Percentiles rank a stretch among this genome's conserved stretches.
Conservation (phyloP, 2,113 vertebrate species). For the Lophochroa leadbeateri region DNA sequence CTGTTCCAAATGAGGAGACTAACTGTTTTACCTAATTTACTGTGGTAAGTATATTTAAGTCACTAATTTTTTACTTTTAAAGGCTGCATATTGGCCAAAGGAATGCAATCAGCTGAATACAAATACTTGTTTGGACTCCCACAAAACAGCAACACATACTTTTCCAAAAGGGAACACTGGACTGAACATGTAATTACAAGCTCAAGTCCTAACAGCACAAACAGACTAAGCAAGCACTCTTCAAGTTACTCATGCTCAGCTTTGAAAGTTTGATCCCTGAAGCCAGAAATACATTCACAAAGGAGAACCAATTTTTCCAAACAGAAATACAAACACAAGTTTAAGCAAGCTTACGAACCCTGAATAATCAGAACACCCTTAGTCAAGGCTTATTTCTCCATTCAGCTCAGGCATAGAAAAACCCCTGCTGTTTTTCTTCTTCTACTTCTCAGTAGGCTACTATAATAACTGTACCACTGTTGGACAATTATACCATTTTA, state of each 20-base stretch:
- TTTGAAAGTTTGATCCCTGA: neutral
- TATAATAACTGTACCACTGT: neutral
- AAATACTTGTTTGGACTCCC: slow-evolving; percentile 29
- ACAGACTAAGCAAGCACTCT: slow-evolving; percentile 18
- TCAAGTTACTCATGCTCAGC: neutral
- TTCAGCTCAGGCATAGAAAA: neutral
- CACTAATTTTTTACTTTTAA: neutral
- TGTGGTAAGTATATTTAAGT: neutral
- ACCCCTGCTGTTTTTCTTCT: neutral
- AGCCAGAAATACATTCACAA: neutral
- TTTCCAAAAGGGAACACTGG: neutral
- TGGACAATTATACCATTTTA: neutral
- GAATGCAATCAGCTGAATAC: neutral
- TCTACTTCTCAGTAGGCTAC: neutral
- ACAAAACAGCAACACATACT: neutral
- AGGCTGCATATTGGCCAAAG: neutral
- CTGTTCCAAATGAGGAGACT: neutral
- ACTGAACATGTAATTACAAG: slow-evolving; percentile 26
- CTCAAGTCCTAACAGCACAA: neutral
- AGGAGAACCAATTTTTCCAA: neutral
- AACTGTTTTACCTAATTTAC: neutral
- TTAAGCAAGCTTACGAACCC: neutral
- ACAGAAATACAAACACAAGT: neutral
- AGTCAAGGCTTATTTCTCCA: neutral
- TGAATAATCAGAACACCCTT: neutral